These are phyloP conservation scores for Lampropteryx suffumata DNA, from an alignment of 2,888 invertebrate genomes.

Conservation along the genomic window DNA sequence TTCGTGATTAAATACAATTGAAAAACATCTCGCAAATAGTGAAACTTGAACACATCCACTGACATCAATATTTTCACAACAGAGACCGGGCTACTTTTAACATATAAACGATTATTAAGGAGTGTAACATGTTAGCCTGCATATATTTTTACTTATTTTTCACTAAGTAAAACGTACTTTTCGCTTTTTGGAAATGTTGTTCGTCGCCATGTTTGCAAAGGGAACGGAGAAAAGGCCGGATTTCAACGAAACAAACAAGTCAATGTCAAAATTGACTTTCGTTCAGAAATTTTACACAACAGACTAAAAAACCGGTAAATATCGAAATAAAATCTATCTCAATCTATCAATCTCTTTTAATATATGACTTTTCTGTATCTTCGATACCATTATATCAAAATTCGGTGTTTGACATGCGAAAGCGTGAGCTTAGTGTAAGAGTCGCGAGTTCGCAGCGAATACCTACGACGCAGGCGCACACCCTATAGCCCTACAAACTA, in stretches of 20 bases:
- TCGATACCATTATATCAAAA: no score
- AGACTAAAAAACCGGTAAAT: slow-evolving; percentile 19
- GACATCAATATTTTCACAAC: slow-evolving; percentile 65
- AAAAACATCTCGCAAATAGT: slow-evolving; percentile 37
- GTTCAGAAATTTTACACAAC: slow-evolving; percentile 10
- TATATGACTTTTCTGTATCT: no score
- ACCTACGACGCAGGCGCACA: no score
- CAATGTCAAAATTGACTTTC: slow-evolving; percentile 50
- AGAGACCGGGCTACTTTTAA: slow-evolving; percentile 32
- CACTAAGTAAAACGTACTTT: slow-evolving; percentile 69
- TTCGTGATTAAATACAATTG: slow-evolving; percentile 23
- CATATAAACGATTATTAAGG: slow-evolving; percentile 25
- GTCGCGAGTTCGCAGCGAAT: no score
- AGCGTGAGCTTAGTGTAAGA: no score
- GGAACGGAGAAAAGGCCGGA: slow-evolving; percentile 64
- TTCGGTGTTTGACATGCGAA: no score
- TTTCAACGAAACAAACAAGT: slow-evolving; percentile 48
- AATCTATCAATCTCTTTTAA: no score
- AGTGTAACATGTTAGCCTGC: slow-evolving; percentile 26
- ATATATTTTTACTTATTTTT: slow-evolving; percentile 50
- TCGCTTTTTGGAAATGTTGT: slow-evolving; percentile 80
- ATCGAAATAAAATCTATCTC: background rate
- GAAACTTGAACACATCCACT: slow-evolving; percentile 57
- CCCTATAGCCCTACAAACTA: no score
- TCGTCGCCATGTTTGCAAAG: slow-evolving; percentile 79